A percentile compares a stretch with the other conserved stretches of the same genome.
Conservation (phyloP, 1,140 invertebrate genomes). For the Arctopsyche grandis region DNA sequence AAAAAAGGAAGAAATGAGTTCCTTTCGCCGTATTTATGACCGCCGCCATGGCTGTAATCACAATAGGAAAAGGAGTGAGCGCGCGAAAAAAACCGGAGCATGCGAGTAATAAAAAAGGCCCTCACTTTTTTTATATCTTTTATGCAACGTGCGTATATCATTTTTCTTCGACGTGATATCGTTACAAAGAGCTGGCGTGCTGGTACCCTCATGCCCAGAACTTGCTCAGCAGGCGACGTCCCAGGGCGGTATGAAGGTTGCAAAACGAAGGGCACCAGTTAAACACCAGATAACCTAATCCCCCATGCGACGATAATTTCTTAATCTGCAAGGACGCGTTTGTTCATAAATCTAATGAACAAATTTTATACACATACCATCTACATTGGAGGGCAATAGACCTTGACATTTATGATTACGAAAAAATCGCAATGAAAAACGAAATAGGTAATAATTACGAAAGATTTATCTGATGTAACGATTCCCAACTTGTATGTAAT, state of each 20-base stretch:
- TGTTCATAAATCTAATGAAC: neutral
- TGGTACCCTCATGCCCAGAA: slow-evolving; percentile 48
- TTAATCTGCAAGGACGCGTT: slow-evolving; percentile 16
- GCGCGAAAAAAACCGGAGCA: slow-evolving; percentile 44
- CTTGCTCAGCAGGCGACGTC: slow-evolving; percentile 8
- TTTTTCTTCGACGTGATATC: slow-evolving; percentile 55
- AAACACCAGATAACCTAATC: slow-evolving; percentile 26
- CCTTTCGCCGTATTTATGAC: slow-evolving; percentile 33
- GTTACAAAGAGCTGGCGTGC: slow-evolving; percentile 48
- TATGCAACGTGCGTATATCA: slow-evolving; percentile 55
- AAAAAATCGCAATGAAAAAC: too few species aligned
- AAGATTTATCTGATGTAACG: too few species aligned
- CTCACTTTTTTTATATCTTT: slow-evolving; percentile 50
- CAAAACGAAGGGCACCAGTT: slow-evolving; percentile 17
- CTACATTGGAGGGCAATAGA: too few species aligned
- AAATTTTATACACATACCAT: too few species aligned
- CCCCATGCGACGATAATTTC: slow-evolving; percentile 26
- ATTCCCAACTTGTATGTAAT: too few species aligned
- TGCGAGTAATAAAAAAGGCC: slow-evolving; percentile 45
- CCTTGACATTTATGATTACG: too few species aligned
- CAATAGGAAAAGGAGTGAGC: slow-evolving; percentile 50
- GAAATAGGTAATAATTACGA: too few species aligned
- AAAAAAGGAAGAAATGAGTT: slow-evolving; percentile 18
- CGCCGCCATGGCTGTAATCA: slow-evolving; percentile 47
- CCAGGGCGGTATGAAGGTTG: slow-evolving; percentile 9